Evolutionary conservation across 2,113 vertebrate genomes (phyloP).

Genomic region (Melanostigma gelatinosum): DNA sequence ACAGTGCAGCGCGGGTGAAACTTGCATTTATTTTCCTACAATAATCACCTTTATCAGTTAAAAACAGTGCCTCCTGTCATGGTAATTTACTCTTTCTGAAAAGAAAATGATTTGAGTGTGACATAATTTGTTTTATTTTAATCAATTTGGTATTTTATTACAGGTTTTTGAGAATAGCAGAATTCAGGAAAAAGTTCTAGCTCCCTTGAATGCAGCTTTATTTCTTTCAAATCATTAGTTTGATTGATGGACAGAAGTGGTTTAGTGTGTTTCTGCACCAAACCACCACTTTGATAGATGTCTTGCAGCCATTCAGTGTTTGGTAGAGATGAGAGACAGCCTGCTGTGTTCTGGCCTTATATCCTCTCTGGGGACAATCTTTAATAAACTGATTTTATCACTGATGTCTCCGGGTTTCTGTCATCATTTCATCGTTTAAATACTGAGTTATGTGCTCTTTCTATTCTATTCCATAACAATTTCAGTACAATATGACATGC

Average conservation of each 20-base stretch:
- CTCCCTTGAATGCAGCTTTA: slow-evolving; percentile 8
- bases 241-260: background rate
- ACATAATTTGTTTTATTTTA: background rate
- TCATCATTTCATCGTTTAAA: background rate
- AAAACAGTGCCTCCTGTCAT: slow-evolving; percentile 1
- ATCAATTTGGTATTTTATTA: background rate
- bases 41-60: background rate
- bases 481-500: background rate
- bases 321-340: slow-evolving; percentile 8
- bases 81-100: background rate
- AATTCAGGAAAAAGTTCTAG: background rate
- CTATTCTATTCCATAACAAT: background rate
- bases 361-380: slow-evolving; percentile 20
- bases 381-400: slow-evolving; percentile 63
- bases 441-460: background rate
- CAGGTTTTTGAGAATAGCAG: background rate
- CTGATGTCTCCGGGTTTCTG: background rate
- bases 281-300: background rate
- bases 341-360: slow-evolving; percentile 49
- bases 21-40: background rate
- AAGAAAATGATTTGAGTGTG: background rate
- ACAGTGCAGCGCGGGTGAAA: background rate
- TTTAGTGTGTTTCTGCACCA: background rate
- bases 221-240: background rate
- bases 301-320: slow-evolving; percentile 15